These are phyloP conservation scores for Bombyx mandarina DNA, from an alignment of 1,140 invertebrate species.

Conservation along the genomic window DNA sequence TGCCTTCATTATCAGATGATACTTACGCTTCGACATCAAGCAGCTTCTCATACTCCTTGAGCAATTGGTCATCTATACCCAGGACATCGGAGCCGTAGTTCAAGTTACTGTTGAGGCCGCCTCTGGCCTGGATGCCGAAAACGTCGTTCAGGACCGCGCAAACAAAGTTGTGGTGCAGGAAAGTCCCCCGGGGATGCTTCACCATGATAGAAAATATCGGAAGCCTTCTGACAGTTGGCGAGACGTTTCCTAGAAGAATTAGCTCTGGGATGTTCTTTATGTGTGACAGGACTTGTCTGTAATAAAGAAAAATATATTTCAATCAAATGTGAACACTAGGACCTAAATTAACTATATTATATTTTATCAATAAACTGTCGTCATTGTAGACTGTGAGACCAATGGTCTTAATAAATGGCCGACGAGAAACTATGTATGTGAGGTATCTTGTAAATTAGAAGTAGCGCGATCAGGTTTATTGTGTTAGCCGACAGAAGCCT, in stretches of 20 bases:
- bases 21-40: constrained; percentile 82
- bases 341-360: too few relatives aligned
- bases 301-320: too few relatives aligned
- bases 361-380: too few relatives aligned
- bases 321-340: too few relatives aligned
- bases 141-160: constrained; percentile 91
- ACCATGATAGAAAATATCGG: constrained; percentile 92
- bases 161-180: constrained; percentile 93
- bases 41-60: constrained; percentile 82
- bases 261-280: constrained; percentile 83
- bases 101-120: constrained; percentile 76
- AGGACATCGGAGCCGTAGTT: constrained; percentile 89
- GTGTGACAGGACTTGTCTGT: constrained; percentile 77
- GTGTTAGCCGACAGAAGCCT: too few relatives aligned
- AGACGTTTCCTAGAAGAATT: constrained; percentile 82
- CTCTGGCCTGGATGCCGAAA: constrained; percentile 91
- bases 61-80: constrained; percentile 83
- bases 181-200: constrained; percentile 82
- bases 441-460: too few relatives aligned
- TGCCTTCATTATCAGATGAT: background rate
- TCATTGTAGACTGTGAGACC: too few relatives aligned
- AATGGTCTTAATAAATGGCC: too few relatives aligned
- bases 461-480: too few relatives aligned
- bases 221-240: constrained; percentile 75
- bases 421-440: too few relatives aligned